These are phyloP conservation scores for Himalopsyche anomala DNA, from an alignment of 2,888 invertebrate species.

Conservation along the genomic window DNA sequence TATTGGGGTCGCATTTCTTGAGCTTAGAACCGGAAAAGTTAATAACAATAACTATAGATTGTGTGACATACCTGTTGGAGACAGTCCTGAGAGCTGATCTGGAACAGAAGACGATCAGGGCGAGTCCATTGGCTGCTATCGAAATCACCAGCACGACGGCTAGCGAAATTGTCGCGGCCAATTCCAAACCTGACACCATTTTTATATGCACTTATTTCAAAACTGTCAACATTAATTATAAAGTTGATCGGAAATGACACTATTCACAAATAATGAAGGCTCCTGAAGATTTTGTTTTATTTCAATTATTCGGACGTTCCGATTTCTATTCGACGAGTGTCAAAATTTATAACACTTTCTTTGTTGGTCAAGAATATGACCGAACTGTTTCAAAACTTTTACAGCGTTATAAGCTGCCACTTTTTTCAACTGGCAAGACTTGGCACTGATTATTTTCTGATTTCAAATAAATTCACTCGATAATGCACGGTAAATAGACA, in stretches of 20 bases:
- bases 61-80: conserved; percentile 82
- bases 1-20: too few relatives aligned
- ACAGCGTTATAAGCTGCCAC: neutral
- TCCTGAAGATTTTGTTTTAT: neutral
- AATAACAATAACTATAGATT: too few relatives aligned
- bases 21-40: too few relatives aligned
- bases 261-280: neutral
- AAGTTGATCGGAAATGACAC: conserved; percentile 10
- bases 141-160: conserved; percentile 78
- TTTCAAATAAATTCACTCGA: neutral
- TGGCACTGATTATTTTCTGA: conserved; percentile 45
- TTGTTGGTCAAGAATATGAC: conserved; percentile 4
- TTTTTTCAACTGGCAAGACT: conserved; percentile 31
- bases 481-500: conserved; percentile 41
- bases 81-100: conserved; percentile 85
- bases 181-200: conserved; percentile 53
- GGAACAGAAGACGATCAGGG: conserved; percentile 85
- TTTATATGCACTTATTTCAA: conserved; percentile 18
- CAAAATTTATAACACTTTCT: conserved; percentile 26
- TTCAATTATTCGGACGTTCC: conserved; percentile 22
- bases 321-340: conserved; percentile 19
- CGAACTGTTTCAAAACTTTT: conserved; percentile 36
- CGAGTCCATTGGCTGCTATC: conserved; percentile 83
- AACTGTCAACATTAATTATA: neutral
- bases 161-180: conserved; percentile 47